Evolutionary conservation across 2,797 vertebrate species (phyloP).

Genomic region (Neosilurus hyrtlii): DNA sequence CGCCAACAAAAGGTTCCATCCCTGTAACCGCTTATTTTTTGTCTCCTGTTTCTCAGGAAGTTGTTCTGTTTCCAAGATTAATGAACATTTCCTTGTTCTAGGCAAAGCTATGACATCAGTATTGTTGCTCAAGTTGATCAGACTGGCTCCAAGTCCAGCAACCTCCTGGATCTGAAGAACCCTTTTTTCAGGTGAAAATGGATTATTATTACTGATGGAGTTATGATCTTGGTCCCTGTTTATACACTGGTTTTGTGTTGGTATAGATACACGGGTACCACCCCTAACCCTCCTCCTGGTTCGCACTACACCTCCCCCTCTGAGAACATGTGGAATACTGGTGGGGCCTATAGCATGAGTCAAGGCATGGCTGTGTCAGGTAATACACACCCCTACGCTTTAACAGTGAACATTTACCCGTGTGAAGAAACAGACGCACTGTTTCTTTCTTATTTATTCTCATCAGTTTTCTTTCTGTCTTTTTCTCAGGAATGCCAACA

Average conservation of each 20-base stretch:
- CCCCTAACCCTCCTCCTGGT: slow-evolving; percentile 88
- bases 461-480: neutral
- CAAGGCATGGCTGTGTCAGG: slow-evolving; percentile 87
- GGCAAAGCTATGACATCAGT: slow-evolving; percentile 97
- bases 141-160: slow-evolving; percentile 96
- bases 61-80: neutral
- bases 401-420: neutral
- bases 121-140: slow-evolving; percentile 96
- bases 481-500: slow-evolving; percentile 83
- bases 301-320: slow-evolving; percentile 94
- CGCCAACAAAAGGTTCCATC: slow-evolving; percentile 87
- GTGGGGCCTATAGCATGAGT: slow-evolving; percentile 83
- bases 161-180: slow-evolving; percentile 94
- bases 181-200: slow-evolving; percentile 88
- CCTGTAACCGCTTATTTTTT: neutral
- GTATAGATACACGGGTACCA: slow-evolving; percentile 87
- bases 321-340: slow-evolving; percentile 94
- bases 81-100: slow-evolving; percentile 49
- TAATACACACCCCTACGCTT: slow-evolving; percentile 61
- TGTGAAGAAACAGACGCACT: neutral
- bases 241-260: slow-evolving; percentile 26
- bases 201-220: neutral
- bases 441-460: neutral
- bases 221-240: neutral
- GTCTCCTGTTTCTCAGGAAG: neutral